Evolutionary conservation across 2,888 invertebrate species (phyloP).

Genomic region (Orchesellides sinensis): DNA sequence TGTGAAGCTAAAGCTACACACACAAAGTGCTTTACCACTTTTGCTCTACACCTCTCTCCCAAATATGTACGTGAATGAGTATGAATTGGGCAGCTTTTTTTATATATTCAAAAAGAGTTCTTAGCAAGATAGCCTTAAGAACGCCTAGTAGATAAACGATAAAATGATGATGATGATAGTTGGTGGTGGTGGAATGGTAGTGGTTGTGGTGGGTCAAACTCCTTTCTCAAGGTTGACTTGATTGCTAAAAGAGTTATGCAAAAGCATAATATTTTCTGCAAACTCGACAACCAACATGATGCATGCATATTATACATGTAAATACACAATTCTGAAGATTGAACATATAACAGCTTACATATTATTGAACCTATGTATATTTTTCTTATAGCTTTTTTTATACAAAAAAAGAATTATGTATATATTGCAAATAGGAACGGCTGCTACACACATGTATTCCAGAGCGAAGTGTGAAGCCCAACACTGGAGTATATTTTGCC

Average conservation of each 20-base stretch:
- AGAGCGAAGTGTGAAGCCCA: no score
- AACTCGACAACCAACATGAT: slow-evolving; percentile 43
- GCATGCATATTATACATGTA: slow-evolving; percentile 5
- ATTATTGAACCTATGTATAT: no score
- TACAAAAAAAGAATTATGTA: no score
- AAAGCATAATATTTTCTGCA: slow-evolving; percentile 59
- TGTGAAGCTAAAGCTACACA: neutral
- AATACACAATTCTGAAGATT: no score
- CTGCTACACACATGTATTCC: no score
- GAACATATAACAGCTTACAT: no score
- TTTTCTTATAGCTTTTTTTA: no score
- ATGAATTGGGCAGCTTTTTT: slow-evolving; percentile 30
- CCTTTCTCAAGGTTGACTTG: slow-evolving; percentile 75
- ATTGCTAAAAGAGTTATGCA: slow-evolving; percentile 65
- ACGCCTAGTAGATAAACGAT: slow-evolving; percentile 8
- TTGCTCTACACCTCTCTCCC: no score
- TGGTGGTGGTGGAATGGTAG: slow-evolving; percentile 13
- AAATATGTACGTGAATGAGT: neutral
- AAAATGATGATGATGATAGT: slow-evolving; percentile 25
- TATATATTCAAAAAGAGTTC: slow-evolving; percentile 1
- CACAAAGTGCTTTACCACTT: no score
- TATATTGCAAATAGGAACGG: no score
- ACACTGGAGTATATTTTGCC: no score
- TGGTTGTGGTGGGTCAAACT: slow-evolving; percentile 74
- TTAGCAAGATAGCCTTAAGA: slow-evolving; percentile 14